Evolutionary conservation across 2,113 vertebrate species (phyloP), one percentile per base, ranked within the genome.

Genomic region (Phrynosoma platyrhinos): DNA sequence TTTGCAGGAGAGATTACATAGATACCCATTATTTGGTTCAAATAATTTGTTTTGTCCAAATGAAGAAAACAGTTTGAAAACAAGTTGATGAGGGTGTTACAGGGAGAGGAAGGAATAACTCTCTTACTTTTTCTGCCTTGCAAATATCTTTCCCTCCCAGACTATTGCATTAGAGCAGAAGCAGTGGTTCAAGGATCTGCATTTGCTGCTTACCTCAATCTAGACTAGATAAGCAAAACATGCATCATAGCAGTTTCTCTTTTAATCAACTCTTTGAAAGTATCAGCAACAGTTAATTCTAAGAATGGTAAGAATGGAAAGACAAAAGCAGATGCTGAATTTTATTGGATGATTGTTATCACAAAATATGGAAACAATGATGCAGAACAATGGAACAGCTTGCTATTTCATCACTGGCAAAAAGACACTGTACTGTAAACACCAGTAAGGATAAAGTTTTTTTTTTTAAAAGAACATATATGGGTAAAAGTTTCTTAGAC

Each of bases 261-360:
- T 55, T 27, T 27, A 82, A 85, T 40, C 82, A 30, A 1, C 20
- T 20, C 32, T 87, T 62, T 5, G 84, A 90, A 95, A 91, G 2
- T 88, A 25, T 42, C 76, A 85, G 14, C 89, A 2, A 90, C 94
- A 92, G 27, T 90, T 75, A 85, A 90, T 93, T 92, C 4, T 87
- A 72, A 68, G n/a, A 78, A 1, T 0, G 0, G 92, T 79, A 89
- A 94, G n/a, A 78, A 1, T 0, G 0, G 92, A 78, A 89, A 94
- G 21, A 89, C 91, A 89, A 5, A 79, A 58, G 2, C 86, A 84
- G 87, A 30, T 55, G 47, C 71, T 91, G 86, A 92, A 86, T 64
- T 53, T 88, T 89, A 62, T 55, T 64, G 87, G 13, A 91, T 89
- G 93, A 87, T 12, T 42, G 87, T n/a, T 40, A 91, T 58, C 18